These are phyloP conservation scores for Corythornis madagascariensis DNA, from an alignment of 2,113 vertebrate species.

Conservation along the genomic window DNA sequence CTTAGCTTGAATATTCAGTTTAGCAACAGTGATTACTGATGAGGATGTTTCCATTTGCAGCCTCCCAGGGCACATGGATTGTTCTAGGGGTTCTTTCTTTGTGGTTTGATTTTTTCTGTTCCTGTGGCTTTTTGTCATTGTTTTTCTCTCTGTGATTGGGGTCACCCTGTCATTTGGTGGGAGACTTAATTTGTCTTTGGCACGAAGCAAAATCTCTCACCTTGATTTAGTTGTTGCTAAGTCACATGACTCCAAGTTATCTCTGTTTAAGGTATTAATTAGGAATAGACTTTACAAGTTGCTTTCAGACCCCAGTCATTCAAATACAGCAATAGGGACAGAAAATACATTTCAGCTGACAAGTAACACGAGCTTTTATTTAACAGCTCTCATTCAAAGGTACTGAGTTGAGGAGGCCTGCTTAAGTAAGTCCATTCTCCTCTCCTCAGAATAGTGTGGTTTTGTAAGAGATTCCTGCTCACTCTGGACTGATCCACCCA, in stretches of 20 bases:
- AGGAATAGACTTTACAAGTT: not conserved
- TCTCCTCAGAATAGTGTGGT: not conserved
- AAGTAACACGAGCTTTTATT: slow-evolving; percentile 26
- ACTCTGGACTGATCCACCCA: not conserved
- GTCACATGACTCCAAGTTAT: not conserved
- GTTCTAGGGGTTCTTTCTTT: not conserved
- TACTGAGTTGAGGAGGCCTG: slow-evolving; percentile 34
- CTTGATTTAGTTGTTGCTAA: not conserved
- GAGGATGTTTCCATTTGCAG: not conserved
- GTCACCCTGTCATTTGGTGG: not conserved
- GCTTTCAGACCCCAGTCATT: not conserved
- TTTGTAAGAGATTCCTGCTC: slow-evolving; percentile 25
- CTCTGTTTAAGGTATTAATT: slow-evolving; percentile 26
- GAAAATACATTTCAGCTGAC: slow-evolving; percentile 56
- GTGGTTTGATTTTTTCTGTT: not conserved
- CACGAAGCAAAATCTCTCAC: not conserved
- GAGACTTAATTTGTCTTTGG: not conserved
- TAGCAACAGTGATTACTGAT: not conserved
- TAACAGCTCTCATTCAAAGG: slow-evolving; percentile 30
- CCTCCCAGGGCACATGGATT: not conserved
- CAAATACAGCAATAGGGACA: not conserved
- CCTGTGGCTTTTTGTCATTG: not conserved
- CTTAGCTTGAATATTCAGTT: not conserved
- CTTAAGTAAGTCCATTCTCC: slow-evolving; percentile 47
- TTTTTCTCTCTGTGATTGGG: not conserved